These are phyloP conservation scores for Oscarella lobularis DNA, from an alignment of 37 sponge, comb jelly and placozoan genomes.

Conservation along the genomic window DNA sequence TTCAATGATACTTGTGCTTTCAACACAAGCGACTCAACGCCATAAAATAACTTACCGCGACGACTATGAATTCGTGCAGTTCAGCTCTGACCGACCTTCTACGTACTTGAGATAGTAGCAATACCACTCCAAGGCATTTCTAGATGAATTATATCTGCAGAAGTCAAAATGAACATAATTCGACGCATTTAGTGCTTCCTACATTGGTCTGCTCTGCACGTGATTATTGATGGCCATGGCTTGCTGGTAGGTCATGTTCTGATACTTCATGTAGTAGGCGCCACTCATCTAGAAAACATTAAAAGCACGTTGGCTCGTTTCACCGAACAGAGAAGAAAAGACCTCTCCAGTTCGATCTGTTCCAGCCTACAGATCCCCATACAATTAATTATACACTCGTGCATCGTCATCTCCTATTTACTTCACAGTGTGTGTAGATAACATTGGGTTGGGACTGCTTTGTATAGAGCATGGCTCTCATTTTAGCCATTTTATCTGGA, in stretches of 20 bases:
- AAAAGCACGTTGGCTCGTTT: not conserved
- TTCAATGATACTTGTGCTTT: too few relatives aligned
- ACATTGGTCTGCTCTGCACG: constrained; percentile 66
- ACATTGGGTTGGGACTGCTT: constrained; percentile 18
- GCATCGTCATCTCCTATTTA: constrained; percentile 13
- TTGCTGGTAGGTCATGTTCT: constrained; percentile 54
- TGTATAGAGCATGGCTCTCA: not conserved
- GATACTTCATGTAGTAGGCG: constrained; percentile 61
- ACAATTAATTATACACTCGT: not conserved
- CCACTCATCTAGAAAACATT: constrained; percentile 17
- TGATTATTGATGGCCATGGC: constrained; percentile 68
- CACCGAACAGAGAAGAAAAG: constrained; percentile 1
- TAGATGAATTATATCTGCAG: constrained; percentile 23
- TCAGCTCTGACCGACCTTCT: too few relatives aligned
- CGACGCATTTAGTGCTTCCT: constrained; percentile 1
- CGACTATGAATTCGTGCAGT: too few relatives aligned
- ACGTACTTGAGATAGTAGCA: constrained; percentile 67
- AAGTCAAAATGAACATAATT: not conserved
- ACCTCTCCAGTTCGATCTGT: constrained; percentile 48
- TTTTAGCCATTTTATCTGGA: not conserved
- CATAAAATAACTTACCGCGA: too few relatives aligned
- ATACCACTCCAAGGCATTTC: constrained; percentile 78
- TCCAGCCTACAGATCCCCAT: constrained; percentile 26
- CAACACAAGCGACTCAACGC: too few relatives aligned
- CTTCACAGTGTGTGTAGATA: constrained; percentile 81